Evolutionary conservation across 2,113 vertebrate species (phyloP).

Genomic region (Bos indicus): DNA sequence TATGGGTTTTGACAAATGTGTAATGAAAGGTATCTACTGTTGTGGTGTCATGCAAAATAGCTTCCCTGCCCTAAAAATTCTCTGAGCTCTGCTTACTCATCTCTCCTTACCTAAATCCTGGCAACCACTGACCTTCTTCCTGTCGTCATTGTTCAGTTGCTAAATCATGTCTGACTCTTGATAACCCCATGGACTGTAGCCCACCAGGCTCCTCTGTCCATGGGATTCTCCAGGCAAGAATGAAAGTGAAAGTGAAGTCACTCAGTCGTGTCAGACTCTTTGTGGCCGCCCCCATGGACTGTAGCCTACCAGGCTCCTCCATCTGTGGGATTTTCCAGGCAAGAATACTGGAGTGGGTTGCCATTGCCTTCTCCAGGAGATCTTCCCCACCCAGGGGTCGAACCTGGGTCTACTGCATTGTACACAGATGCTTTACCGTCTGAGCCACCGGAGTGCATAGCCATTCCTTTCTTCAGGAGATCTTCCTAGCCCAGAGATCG

Average conservation of each 20-base stretch:
- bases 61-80: not conserved
- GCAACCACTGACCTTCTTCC: not conserved
- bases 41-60: not conserved
- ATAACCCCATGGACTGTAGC: not conserved
- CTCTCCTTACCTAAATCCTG: not conserved
- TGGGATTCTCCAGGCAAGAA: not conserved
- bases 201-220: not conserved
- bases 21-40: not conserved
- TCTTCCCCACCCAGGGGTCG: too few species aligned
- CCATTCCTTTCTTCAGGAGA: not conserved
- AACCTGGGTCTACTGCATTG: too few species aligned
- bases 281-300: too few species aligned
- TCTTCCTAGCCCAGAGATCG: not conserved
- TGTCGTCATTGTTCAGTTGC: rapidly evolving
- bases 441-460: not conserved
- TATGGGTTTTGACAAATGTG: not conserved
- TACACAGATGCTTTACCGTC: too few species aligned
- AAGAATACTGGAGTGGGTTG: too few species aligned
- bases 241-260: too few species aligned
- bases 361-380: too few species aligned
- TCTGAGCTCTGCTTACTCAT: not conserved
- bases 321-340: too few species aligned
- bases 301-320: too few species aligned
- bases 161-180: not conserved
- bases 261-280: too few species aligned